Conservation (phyloP, 1,140 invertebrate species). For the Zaprionus inermis region DNA sequence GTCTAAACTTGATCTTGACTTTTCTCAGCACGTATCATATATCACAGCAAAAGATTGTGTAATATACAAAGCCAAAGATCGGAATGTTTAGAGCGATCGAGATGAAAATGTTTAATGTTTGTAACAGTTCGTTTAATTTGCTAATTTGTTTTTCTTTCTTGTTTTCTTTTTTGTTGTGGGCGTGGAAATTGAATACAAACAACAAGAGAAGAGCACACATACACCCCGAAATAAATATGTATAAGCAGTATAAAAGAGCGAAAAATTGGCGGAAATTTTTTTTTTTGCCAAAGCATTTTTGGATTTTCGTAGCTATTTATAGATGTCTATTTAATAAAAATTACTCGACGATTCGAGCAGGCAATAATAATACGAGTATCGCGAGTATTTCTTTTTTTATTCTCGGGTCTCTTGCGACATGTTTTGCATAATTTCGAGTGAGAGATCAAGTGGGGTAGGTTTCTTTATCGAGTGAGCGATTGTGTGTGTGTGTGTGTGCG, state of each 20-base stretch:
- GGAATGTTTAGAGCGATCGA: not conserved
- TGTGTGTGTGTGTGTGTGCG: not conserved
- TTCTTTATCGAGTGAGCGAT: constrained; percentile 20
- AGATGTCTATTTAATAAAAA: constrained; percentile 23
- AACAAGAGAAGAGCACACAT: not conserved
- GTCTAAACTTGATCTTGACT: not conserved
- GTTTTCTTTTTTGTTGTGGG: constrained; percentile 37
- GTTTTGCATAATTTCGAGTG: constrained; percentile 54
- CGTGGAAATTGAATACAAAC: constrained; percentile 53
- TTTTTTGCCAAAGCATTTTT: constrained; percentile 20
- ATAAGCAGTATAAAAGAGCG: constrained; percentile 37
- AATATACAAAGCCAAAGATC: not conserved
- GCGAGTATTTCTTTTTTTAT: constrained; percentile 11
- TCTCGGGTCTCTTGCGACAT: constrained; percentile 35
- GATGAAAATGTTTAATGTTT: constrained; percentile 24
- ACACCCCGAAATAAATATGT: constrained; percentile 34
- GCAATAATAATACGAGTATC: constrained; percentile 37
- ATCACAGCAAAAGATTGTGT: not conserved
- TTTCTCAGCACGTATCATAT: not conserved
- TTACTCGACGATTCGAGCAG: constrained; percentile 9
- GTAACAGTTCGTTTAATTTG: constrained; percentile 28
- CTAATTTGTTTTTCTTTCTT: constrained; percentile 27
- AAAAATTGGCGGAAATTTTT: constrained; percentile 67
- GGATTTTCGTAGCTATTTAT: constrained; percentile 18
- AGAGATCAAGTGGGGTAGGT: constrained; percentile 44